phyloP scores from a whole-genome alignment of 2,888 invertebrate genomes.

The Zygothrica quintamaculata region DNA sequence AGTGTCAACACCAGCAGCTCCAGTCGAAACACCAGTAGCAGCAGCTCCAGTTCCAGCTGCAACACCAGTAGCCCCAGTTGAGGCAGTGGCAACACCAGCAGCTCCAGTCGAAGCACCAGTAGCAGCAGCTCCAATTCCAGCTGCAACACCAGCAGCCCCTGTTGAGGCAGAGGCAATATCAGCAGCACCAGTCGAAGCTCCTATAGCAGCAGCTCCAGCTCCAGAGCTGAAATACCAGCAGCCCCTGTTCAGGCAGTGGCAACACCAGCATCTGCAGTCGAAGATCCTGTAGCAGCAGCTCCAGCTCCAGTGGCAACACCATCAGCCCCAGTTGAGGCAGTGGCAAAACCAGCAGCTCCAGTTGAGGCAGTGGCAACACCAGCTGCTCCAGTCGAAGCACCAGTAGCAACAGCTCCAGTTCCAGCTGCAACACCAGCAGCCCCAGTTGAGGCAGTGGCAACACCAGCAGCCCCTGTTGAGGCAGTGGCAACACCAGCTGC shows the following conservation, averaged over 20 bases:
- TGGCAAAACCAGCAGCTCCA: background rate
- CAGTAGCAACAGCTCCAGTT: background rate
- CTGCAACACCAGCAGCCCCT: background rate
- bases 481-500: background rate
- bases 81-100: background rate
- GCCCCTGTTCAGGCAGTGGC: background rate
- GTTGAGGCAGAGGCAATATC: background rate
- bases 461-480: background rate
- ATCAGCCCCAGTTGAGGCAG: background rate
- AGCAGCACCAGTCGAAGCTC: background rate
- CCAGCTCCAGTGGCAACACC: background rate
- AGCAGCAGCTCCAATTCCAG: background rate
- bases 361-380: background rate
- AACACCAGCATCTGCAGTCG: background rate
- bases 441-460: background rate
- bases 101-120: too few species aligned
- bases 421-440: background rate
- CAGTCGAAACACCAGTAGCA: background rate
- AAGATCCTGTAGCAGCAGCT: background rate
- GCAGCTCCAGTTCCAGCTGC: background rate
- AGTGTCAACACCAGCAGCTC: background rate
- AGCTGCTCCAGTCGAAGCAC: background rate
- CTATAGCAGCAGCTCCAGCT: background rate
- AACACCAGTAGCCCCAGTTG: background rate
- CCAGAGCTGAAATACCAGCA: background rate